phyloP scores from a whole-genome alignment of 2,113 vertebrate genomes.

The Otis tarda region DNA sequence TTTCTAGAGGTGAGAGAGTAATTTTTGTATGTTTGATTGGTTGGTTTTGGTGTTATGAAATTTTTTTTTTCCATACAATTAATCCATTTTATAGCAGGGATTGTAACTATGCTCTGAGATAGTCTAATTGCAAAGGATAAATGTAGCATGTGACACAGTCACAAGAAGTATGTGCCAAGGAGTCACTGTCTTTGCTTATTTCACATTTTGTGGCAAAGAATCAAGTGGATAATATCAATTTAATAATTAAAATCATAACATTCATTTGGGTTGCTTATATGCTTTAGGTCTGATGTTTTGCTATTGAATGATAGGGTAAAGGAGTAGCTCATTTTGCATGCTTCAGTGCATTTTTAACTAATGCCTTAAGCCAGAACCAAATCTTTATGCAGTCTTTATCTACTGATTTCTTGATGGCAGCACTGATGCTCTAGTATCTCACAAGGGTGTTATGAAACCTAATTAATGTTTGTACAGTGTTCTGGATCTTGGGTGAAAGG shows the following conservation, averaged over 20 bases:
- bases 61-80: background rate
- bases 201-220: background rate
- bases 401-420: slow-evolving; percentile 1
- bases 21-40: background rate
- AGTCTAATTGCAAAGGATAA: background rate
- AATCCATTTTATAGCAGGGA: background rate
- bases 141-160: background rate
- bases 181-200: background rate
- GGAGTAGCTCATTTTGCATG: background rate
- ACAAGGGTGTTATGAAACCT: slow-evolving; percentile 38
- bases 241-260: background rate
- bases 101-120: background rate
- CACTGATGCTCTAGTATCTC: background rate
- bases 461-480: slow-evolving; percentile 37
- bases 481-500: slow-evolving; percentile 35
- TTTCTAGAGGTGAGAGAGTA: background rate
- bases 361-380: background rate
- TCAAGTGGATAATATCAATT: background rate
- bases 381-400: background rate
- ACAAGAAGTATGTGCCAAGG: background rate
- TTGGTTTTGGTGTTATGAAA: background rate
- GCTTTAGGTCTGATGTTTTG: background rate
- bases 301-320: background rate
- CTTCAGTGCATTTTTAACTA: background rate
- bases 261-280: background rate